phyloP scores from a whole-genome alignment of 2,113 vertebrate species.

The Megaceryle torquata region DNA sequence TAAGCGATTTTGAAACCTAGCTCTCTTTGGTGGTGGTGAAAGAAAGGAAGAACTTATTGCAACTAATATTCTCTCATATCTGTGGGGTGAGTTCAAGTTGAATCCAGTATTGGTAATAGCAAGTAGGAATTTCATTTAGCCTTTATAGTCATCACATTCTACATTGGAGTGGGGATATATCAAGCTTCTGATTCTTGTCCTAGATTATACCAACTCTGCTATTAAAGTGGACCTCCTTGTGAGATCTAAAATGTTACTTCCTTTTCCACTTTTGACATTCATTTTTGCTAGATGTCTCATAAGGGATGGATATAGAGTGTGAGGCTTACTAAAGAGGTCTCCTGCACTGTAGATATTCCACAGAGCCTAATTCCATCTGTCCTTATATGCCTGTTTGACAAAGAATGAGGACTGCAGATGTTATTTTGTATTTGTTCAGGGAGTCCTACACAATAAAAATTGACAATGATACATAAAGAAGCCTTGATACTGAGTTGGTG shows the following conservation, averaged over 20 bases:
- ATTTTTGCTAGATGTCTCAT: neutral
- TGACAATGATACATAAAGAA: neutral
- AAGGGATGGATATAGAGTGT: neutral
- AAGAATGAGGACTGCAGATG: neutral
- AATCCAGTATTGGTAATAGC: neutral
- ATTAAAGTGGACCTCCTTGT: neutral
- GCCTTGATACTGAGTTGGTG: neutral
- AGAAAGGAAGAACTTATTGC: neutral
- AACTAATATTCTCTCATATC: neutral
- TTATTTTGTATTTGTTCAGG: neutral
- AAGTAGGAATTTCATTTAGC: neutral
- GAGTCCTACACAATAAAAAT: neutral
- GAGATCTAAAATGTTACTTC: neutral
- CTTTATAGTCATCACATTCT: neutral
- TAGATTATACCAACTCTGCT: neutral
- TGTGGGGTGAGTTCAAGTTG: neutral
- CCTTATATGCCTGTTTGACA: neutral
- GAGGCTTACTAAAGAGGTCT: neutral
- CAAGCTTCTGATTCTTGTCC: neutral
- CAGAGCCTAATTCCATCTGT: neutral
- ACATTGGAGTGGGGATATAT: rapidly evolving
- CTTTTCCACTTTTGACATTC: neutral
- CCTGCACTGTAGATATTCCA: neutral
- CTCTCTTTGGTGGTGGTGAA: neutral
- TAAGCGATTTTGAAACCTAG: neutral